Base-by-base conservation (phyloP, 2,113 vertebrate species). In the Petromus typicus region DNA sequence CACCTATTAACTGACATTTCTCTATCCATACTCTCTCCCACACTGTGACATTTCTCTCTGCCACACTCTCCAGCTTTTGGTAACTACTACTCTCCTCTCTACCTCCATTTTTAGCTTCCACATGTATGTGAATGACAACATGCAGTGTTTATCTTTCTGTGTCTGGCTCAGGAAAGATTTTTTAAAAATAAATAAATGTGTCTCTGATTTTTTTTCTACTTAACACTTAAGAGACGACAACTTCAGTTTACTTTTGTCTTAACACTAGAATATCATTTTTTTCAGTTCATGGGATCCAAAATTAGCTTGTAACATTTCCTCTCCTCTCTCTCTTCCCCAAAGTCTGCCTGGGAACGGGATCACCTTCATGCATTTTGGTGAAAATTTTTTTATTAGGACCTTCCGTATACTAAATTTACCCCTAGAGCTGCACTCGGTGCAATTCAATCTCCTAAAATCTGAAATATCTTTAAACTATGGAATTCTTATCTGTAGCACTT, bases 401-500 rank as follows among this genome's bases (percentile, higher is more conserved):
- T 81, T 69, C 54, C 54, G 22, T 64, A 13, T 69, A 45, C 9
- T 40, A 85, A 66, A n/a, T 43, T 89, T 75, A 93, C 27, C 56
- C 48, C 69, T 93, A 61, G 64, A 87, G 71, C 73, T 82, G 76
- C 32, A 81, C 37, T 45, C 34, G 96, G 75, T 87, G 37, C 51
- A 94, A 88, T 90, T 92, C 56, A 82, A 51, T 82, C 88, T 96
- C 86, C 59, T 85, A 5, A 78, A 95, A 96, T 89, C 78, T 64
- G 43, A 59, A 92, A 69, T 87, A 93, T 84, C 57, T 82, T 64
- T 90, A 93, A 87, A 84, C 57, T 34, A 40, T 45, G 30, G 40
- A 27, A 32, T 81, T 91, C 40, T 93, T 85, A 59, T 96, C 89
- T 85, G 78, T 16, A 89, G 34, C 75, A 88, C 48, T 89, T 73